phyloP scores from a whole-genome alignment of 2,113 vertebrate genomes.

The Pseudolaguvia tuberculata region DNA sequence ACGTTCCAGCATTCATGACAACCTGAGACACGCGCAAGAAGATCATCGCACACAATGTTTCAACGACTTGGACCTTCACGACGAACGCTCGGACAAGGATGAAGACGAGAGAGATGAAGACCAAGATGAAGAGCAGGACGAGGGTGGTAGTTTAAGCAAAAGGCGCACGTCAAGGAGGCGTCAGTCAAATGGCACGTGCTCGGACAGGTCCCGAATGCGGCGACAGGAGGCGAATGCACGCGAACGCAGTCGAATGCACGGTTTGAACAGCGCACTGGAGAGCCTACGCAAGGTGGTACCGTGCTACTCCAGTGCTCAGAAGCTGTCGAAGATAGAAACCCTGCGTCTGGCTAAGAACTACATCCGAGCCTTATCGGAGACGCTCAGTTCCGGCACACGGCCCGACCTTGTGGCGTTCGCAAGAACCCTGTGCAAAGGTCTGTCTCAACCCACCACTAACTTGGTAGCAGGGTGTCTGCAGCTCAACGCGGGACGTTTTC shows the following conservation, averaged over 20 bases:
- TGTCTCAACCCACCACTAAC: constrained; percentile 98
- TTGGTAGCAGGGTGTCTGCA: constrained; percentile 98
- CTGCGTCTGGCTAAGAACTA: constrained; percentile 97
- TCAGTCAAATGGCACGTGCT: constrained; percentile 77
- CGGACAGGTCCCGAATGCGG: constrained; percentile 86
- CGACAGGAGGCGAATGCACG: constrained; percentile 91
- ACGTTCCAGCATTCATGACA: constrained; percentile 80
- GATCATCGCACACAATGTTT: constrained; percentile 61
- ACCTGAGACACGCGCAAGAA: constrained; percentile 74
- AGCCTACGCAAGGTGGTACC: constrained; percentile 97
- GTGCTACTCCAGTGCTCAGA: constrained; percentile 98
- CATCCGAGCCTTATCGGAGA: constrained; percentile 98
- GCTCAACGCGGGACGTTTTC: constrained; percentile 93
- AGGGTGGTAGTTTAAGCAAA: constrained; percentile 78
- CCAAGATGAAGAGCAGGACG: constrained; percentile 82
- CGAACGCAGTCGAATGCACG: constrained; percentile 94
- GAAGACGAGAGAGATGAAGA: constrained; percentile 77
- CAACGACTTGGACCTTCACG: constrained; percentile 71
- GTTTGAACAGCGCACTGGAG: constrained; percentile 92
- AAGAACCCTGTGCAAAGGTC: constrained; percentile 96
- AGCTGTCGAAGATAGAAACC: constrained; percentile 98
- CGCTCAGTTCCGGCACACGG: constrained; percentile 90
- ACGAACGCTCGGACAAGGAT: constrained; percentile 80
- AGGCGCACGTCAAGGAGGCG: constrained; percentile 90
- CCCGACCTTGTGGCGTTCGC: constrained; percentile 95